Base-by-base conservation (phyloP, 2,888 invertebrate genomes). In the Melanotus villosus region DNA sequence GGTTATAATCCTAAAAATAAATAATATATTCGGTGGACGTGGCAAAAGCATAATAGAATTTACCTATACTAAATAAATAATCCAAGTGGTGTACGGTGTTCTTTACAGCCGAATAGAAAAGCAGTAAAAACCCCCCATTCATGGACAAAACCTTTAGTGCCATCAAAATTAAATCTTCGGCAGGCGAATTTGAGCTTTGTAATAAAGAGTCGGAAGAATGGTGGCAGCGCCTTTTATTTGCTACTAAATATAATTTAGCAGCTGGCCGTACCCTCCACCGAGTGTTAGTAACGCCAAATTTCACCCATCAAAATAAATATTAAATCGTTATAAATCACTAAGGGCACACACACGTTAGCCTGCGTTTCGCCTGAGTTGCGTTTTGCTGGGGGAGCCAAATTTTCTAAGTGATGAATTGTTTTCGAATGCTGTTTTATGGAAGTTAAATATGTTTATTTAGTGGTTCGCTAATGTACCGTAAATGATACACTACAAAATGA, bases 241-340 rank as follows among this genome's bases (percentile, higher is more conserved):
- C 76, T 74, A 78, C 78, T 79, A 79, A 80, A 80, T 82, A 80
- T 81, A 82, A 82, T 81, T 81, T 79, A 81, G 83, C 83, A 83
- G 83, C 82, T 84, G 83, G 83, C 81, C 78, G 79, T 76, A 79
- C 81, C 82, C 81, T 81, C 79, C 77, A 73, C 68, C 77, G 77
- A 80, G 81, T 82, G 83, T 84, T 85, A 83, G 85, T 84, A 82
- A 84, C 84, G 85, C 84, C 79, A 84, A 84, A 84, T 85, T 85
- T 84, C 83, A 85, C 84, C 85, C 84, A 84, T 85, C 85, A 85
- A 85, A 85, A 85, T 85, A 85, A 85, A 85, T 85, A 85, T 85
- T 84, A 85, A 85, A 85, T 85, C 84, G 82, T 82, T 83, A 85
- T 85, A 85, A 85, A 85, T 85, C 84, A 84, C 59, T 67, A 77